These are phyloP conservation scores for Pseudonaja textilis DNA, from an alignment of 2,113 vertebrate genomes.

Conservation along the genomic window DNA sequence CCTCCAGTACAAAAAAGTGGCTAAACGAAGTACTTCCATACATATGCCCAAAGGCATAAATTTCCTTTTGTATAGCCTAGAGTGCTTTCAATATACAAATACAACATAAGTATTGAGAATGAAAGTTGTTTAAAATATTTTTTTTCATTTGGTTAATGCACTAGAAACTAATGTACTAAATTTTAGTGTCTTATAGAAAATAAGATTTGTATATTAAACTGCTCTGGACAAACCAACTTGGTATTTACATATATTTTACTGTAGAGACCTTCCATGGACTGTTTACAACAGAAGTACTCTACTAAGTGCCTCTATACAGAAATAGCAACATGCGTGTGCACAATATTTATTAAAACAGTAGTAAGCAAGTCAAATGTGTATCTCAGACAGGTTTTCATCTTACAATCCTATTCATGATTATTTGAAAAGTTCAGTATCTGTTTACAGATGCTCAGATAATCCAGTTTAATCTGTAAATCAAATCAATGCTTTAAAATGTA, in stretches of 20 bases:
- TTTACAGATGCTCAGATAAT: conserved; percentile 18
- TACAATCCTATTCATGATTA: conserved; percentile 35
- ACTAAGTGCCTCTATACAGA: conserved; percentile 29
- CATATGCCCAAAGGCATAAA: conserved; percentile 32
- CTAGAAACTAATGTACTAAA: conserved; percentile 6
- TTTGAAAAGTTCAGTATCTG: conserved; percentile 16
- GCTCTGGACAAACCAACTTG: conserved; percentile 18
- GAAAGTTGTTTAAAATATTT: conserved; percentile 35
- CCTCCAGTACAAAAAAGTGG: conserved; percentile 55
- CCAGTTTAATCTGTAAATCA: conserved; percentile 27
- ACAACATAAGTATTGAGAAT: conserved; percentile 40
- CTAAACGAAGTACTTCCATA: conserved; percentile 60
- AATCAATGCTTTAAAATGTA: background rate
- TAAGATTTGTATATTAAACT: conserved; percentile 16
- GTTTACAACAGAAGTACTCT: conserved; percentile 35
- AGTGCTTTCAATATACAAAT: conserved; percentile 53
- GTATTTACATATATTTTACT: conserved; percentile 24
- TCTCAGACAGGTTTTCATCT: conserved; percentile 12
- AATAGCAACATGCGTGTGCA: conserved; percentile 24
- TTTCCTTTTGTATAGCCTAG: conserved; percentile 50
- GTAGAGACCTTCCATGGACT: conserved; percentile 32
- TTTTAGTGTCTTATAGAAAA: conserved; percentile 19
- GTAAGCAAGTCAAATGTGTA: conserved; percentile 18
- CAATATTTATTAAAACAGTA: conserved; percentile 29
- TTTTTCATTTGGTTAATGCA: conserved; percentile 14